A percentile compares a stretch with the other conserved stretches of the same genome.
These are phyloP conservation scores for Melopsittacus undulatus DNA, from an alignment of 2,797 vertebrate genomes.

Conservation along the genomic window DNA sequence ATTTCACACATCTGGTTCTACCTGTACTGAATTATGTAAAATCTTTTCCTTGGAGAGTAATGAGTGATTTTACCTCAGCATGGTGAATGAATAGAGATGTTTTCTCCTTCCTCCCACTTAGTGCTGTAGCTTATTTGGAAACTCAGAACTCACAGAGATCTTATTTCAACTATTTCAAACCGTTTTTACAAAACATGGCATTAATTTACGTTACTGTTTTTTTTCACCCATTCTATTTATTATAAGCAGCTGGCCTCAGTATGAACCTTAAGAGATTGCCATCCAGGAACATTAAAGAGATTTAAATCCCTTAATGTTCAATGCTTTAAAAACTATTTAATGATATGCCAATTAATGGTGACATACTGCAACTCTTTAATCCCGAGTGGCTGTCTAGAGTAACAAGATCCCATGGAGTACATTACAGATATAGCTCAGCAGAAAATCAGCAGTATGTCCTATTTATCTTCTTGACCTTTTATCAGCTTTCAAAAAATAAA, in stretches of 20 bases:
- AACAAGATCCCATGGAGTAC: not conserved
- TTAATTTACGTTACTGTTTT: not conserved
- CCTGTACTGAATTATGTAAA: not conserved
- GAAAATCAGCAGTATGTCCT: not conserved
- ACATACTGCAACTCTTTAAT: conserved; percentile 36
- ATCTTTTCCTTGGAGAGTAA: not conserved
- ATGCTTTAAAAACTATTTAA: conserved; percentile 58
- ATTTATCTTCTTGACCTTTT: not conserved
- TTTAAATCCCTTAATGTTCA: conserved; percentile 61
- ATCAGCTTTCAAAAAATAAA: not conserved
- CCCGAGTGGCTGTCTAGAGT: not conserved
- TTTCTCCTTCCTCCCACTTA: not conserved
- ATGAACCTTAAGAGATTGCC: conserved; percentile 37
- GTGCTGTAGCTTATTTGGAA: not conserved
- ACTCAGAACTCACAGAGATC: not conserved
- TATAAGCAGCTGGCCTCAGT: conserved; percentile 19
- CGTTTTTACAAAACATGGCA: not conserved
- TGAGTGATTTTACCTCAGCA: not conserved
- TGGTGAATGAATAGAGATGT: not conserved
- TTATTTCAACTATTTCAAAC: not conserved
- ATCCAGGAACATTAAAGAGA: conserved; percentile 45
- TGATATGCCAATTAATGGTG: conserved; percentile 52
- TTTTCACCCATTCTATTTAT: conserved; percentile 37
- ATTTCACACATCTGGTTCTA: not conserved
- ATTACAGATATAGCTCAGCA: not conserved